Percentiles rank a stretch among this genome's conserved stretches.
These are phyloP conservation scores for Rutpela maculata DNA, from an alignment of 2,888 invertebrate genomes.

Conservation along the genomic window DNA sequence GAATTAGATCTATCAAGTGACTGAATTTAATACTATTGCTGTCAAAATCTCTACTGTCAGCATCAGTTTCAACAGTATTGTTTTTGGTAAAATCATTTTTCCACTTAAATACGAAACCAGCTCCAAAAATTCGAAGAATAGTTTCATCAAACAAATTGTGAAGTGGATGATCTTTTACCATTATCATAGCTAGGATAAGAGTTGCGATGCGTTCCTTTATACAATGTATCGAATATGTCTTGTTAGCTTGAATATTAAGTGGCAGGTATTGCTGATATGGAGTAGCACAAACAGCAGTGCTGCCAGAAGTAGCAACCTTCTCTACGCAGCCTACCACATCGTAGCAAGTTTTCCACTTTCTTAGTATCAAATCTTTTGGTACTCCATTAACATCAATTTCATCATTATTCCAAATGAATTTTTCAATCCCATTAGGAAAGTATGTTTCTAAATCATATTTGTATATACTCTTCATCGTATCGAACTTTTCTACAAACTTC, in stretches of 20 bases:
- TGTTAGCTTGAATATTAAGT: not conserved
- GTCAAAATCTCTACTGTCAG: not conserved
- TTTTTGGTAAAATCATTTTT: not conserved
- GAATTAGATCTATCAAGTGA: not conserved
- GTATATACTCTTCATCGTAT: constrained; percentile 40
- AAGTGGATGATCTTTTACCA: constrained; percentile 27
- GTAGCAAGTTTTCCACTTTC: not conserved
- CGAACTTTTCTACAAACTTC: constrained; percentile 32
- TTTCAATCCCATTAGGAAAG: not conserved
- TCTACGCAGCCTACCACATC: not conserved
- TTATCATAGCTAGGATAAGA: not conserved
- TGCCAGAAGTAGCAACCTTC: not conserved
- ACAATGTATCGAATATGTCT: not conserved
- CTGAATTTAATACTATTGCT: not conserved
- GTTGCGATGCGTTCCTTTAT: not conserved
- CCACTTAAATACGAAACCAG: constrained; percentile 25
- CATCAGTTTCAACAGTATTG: not conserved
- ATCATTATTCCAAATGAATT: not conserved
- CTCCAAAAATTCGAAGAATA: not conserved
- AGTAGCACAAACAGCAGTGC: not conserved
- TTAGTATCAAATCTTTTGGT: not conserved
- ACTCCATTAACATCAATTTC: not conserved
- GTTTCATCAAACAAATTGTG: not conserved
- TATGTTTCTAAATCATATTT: constrained; percentile 40
- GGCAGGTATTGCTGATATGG: constrained; percentile 1